phyloP scores from a whole-genome alignment of 2,797 vertebrate genomes.

The Carduelis carduelis region DNA sequence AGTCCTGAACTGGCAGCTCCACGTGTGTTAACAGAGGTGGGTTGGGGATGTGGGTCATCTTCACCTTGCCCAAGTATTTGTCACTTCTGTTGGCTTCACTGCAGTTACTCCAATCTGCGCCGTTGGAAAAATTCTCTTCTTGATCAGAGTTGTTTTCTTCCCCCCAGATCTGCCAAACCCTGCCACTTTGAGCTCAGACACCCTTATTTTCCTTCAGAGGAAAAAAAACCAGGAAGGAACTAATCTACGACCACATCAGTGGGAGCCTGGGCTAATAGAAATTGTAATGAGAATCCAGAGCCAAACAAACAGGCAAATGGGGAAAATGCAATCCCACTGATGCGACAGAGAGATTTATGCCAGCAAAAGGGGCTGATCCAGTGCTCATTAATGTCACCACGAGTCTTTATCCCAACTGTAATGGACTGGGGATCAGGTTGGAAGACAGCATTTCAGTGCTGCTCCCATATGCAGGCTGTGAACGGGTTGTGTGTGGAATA shows the following conservation, averaged over 20 bases:
- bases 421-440: not conserved
- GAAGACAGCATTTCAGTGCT: not conserved
- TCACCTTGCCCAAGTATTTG: not conserved
- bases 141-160: not conserved
- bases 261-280: slow-evolving; percentile 2
- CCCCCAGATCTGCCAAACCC: not conserved
- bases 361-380: not conserved
- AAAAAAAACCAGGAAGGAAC: not conserved
- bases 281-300: not conserved
- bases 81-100: not conserved
- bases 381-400: not conserved
- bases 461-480: not conserved
- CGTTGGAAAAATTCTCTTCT: not conserved
- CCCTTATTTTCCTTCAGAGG: not conserved
- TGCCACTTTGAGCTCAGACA: not conserved
- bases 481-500: not conserved
- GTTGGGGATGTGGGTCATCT: not conserved
- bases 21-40: fast-evolving
- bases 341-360: not conserved
- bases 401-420: slow-evolving; percentile 6
- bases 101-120: not conserved
- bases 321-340: not conserved
- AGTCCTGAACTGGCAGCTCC: fast-evolving
- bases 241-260: not conserved
- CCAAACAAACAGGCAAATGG: slow-evolving; percentile 2